Conservation (phyloP, 1,140 invertebrate species). For the Aphidius ervi region DNA sequence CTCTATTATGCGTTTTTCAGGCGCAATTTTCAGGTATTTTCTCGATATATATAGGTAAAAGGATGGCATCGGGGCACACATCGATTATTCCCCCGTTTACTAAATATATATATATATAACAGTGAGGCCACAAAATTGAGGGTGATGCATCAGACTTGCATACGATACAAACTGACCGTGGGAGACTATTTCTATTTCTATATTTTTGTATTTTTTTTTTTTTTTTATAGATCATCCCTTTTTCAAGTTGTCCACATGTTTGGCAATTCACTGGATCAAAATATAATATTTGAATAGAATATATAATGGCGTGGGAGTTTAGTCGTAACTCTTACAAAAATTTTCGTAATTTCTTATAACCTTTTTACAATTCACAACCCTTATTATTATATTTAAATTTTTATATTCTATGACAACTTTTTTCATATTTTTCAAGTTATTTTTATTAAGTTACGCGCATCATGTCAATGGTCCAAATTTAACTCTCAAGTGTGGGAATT, state of each 20-base stretch:
- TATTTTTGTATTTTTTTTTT: no score
- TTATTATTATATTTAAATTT: no score
- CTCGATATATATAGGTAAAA: constrained; percentile 1
- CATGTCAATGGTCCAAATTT: no score
- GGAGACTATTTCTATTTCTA: background rate
- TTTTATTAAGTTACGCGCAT: no score
- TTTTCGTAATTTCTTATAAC: constrained; percentile 9
- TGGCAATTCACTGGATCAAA: constrained; percentile 3
- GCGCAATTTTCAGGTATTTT: background rate
- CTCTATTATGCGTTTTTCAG: constrained; percentile 22
- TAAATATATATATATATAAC: background rate
- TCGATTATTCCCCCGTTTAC: constrained; percentile 18
- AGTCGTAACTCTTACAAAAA: constrained; percentile 13
- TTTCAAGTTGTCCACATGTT: constrained; percentile 5
- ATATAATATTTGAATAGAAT: constrained; percentile 20
- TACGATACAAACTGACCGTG: constrained; percentile 8
- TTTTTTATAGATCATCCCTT: background rate
- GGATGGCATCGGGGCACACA: constrained; percentile 1
- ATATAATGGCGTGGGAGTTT: constrained; percentile 16
- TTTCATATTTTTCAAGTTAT: no score
- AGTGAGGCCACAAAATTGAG: background rate
- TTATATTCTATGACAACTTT: no score
- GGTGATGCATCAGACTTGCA: background rate
- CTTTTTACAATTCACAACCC: background rate
- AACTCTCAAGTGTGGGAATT: no score